Evolutionary conservation across 1,140 invertebrate genomes (phyloP).

Genomic region (Oedothorax gibbosus): DNA sequence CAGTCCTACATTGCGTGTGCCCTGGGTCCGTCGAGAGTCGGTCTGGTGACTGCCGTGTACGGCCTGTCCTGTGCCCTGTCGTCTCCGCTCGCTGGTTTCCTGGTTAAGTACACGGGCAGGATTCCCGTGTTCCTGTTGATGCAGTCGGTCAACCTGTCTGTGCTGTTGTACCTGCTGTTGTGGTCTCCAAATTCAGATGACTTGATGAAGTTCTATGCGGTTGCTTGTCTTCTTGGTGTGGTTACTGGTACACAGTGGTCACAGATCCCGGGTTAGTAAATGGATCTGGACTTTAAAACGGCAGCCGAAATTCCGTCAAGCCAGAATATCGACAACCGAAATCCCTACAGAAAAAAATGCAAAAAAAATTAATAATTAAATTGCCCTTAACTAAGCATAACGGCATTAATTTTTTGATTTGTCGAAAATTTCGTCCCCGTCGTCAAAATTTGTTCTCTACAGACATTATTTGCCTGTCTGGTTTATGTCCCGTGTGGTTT

Average conservation of each 20-base stretch:
- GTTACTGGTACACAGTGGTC: slow-evolving; percentile 97
- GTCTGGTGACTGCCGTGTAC: slow-evolving; percentile 95
- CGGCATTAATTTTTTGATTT: no score
- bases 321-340: no score
- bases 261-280: slow-evolving; percentile 70
- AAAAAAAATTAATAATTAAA: no score
- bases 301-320: no score
- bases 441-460: no score
- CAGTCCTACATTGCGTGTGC: slow-evolving; percentile 94
- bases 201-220: slow-evolving; percentile 88
- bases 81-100: slow-evolving; percentile 87
- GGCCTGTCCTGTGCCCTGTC: slow-evolving; percentile 90
- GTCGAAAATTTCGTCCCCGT: no score
- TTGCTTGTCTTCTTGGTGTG: slow-evolving; percentile 93
- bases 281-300: no score
- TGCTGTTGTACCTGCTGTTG: slow-evolving; percentile 81
- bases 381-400: no score
- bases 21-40: slow-evolving; percentile 88
- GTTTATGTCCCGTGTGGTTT: no score
- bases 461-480: no score
- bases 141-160: slow-evolving; percentile 79
- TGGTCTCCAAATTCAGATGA: slow-evolving; percentile 88
- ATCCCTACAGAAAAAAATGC: no score
- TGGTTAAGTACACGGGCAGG: slow-evolving; percentile 92
- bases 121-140: slow-evolving; percentile 86